A percentile compares a stretch with the other conserved stretches of the same genome.
phyloP scores from a whole-genome alignment of 2,888 invertebrate species.

The Cepaea hortensis region DNA sequence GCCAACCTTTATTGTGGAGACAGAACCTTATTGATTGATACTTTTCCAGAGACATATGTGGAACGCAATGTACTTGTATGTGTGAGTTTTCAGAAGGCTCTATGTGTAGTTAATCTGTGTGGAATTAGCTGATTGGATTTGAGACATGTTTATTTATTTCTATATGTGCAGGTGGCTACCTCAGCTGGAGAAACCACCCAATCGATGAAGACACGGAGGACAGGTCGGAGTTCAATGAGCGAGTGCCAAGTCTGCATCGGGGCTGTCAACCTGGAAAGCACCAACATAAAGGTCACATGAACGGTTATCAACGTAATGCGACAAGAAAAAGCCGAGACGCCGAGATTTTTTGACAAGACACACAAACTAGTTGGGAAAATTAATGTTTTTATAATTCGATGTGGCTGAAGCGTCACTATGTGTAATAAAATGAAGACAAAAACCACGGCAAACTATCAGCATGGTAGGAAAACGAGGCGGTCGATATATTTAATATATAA shows the following conservation, averaged over 20 bases:
- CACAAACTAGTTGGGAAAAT: neutral
- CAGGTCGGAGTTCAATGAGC: conserved; percentile 48
- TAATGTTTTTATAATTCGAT: neutral
- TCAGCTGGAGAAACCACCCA: conserved; percentile 54
- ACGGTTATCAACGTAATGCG: conserved; percentile 16
- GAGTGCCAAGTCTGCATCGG: conserved; percentile 37
- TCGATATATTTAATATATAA: too few relatives aligned
- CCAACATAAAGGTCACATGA: neutral
- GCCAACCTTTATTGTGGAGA: too few relatives aligned
- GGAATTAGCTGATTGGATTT: too few relatives aligned
- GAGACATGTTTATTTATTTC: neutral
- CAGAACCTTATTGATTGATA: too few relatives aligned
- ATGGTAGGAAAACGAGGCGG: too few relatives aligned
- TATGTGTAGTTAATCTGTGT: too few relatives aligned
- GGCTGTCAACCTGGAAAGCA: conserved; percentile 30
- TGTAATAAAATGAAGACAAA: too few relatives aligned
- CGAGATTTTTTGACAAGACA: conserved; percentile 39
- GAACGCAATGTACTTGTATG: neutral
- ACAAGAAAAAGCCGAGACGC: conserved; percentile 2
- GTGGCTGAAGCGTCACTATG: too few relatives aligned
- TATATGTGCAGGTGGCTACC: conserved; percentile 49
- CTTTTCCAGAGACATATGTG: neutral
- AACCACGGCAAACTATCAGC: too few relatives aligned
- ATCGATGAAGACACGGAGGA: conserved; percentile 50
- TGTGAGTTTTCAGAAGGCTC: too few relatives aligned